phyloP scores from a whole-genome alignment of 1,140 invertebrate species.

The Megathymus violae region DNA sequence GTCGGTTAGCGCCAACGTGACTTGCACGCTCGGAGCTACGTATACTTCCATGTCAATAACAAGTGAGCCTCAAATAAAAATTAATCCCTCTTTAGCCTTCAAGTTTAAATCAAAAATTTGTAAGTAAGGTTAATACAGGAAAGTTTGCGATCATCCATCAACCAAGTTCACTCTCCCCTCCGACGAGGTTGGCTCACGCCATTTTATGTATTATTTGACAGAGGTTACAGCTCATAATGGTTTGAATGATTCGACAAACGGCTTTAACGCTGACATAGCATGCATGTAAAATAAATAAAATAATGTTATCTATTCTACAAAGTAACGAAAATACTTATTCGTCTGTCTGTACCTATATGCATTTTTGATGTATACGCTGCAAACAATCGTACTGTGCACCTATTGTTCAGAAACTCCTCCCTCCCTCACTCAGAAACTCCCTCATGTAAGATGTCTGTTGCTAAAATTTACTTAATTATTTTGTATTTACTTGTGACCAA shows the following conservation, averaged over 20 bases:
- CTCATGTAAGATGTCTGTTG: too few species aligned
- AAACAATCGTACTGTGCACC: too few species aligned
- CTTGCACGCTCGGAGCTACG: too few species aligned
- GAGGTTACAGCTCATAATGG: constrained; percentile 11
- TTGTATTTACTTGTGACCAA: too few species aligned
- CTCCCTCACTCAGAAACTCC: too few species aligned
- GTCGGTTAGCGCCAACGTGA: too few species aligned
- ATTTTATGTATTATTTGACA: constrained; percentile 3
- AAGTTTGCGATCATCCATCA: constrained; percentile 10
- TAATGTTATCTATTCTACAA: not conserved
- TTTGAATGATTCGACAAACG: not conserved
- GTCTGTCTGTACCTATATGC: not conserved
- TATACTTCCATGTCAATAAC: too few species aligned
- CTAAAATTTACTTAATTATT: too few species aligned
- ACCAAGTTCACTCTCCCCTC: constrained; percentile 11
- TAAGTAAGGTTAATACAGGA: constrained; percentile 16
- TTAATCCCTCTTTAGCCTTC: not conserved
- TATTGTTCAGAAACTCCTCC: too few species aligned
- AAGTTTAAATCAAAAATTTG: not conserved
- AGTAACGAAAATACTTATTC: not conserved
- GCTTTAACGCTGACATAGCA: not conserved
- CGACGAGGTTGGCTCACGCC: not conserved
- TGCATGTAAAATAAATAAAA: not conserved
- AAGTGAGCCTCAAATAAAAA: not conserved
- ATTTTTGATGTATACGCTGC: too few species aligned